Percentiles rank a stretch among this genome's conserved stretches.
These are phyloP conservation scores for Diorhabda sublineata DNA, from an alignment of 1,140 invertebrate genomes.

Conservation along the genomic window DNA sequence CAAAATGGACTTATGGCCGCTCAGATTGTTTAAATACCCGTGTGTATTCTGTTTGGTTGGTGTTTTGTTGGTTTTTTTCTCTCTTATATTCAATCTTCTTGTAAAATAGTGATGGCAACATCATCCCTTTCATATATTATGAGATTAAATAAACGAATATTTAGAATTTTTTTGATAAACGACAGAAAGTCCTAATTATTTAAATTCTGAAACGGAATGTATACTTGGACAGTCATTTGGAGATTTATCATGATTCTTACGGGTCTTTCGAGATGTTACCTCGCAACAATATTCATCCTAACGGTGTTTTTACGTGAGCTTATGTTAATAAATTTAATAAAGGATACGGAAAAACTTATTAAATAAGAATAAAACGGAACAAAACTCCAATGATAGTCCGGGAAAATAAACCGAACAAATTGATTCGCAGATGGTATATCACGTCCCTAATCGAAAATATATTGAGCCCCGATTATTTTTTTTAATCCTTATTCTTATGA, in stretches of 20 bases:
- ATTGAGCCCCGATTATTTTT: too few relatives aligned
- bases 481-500: too few relatives aligned
- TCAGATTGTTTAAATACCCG: too few relatives aligned
- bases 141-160: neutral
- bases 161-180: too few relatives aligned
- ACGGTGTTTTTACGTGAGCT: neutral
- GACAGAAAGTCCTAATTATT: neutral
- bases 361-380: neutral
- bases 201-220: neutral
- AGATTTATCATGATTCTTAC: neutral
- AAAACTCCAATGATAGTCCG: too few relatives aligned
- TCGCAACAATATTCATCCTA: neutral
- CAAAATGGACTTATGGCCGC: too few relatives aligned
- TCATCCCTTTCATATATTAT: neutral
- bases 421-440: too few relatives aligned
- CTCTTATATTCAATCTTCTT: too few relatives aligned
- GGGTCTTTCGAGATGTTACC: neutral
- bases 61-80: too few relatives aligned
- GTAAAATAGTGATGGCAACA: neutral
- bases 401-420: too few relatives aligned
- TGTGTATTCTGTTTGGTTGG: too few relatives aligned
- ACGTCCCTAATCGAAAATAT: too few relatives aligned
- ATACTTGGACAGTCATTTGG: neutral
- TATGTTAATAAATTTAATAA: conserved; percentile 11
- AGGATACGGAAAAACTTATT: neutral